Evolutionary conservation across 2,888 invertebrate genomes (phyloP).

Genomic region (Luperina testacea): DNA sequence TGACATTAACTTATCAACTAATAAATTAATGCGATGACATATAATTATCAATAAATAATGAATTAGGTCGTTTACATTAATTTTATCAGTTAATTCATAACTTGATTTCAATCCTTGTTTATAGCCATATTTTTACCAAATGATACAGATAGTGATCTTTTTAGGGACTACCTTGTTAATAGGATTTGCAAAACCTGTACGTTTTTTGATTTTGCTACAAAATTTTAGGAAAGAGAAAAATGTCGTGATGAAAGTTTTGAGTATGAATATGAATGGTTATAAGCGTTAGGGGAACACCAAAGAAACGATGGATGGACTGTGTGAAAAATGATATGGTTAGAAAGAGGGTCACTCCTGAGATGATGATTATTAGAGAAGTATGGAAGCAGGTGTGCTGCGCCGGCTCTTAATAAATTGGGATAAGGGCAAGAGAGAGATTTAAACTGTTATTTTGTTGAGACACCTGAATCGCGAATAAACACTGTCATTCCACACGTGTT

Average conservation of each 20-base stretch:
- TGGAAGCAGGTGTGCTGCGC: neutral
- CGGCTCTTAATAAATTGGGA: neutral
- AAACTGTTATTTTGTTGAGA: too few species aligned
- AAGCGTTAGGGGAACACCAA: neutral
- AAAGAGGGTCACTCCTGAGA: too few species aligned
- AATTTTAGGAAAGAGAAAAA: neutral
- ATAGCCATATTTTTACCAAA: neutral
- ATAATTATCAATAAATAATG: neutral
- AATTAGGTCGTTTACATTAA: neutral
- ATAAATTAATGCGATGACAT: neutral
- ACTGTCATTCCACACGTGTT: neutral
- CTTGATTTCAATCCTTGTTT: neutral
- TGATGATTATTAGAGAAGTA: neutral
- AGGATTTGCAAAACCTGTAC: neutral
- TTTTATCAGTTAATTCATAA: constrained; percentile 3
- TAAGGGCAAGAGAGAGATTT: too few species aligned
- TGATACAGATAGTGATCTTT: neutral
- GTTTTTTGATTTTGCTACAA: neutral
- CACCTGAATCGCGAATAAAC: neutral
- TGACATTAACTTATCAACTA: constrained; percentile 2
- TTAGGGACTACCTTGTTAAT: neutral
- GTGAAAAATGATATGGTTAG: too few species aligned
- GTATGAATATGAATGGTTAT: neutral
- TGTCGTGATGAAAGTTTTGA: neutral
- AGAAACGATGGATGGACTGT: neutral